phyloP scores from a whole-genome alignment of 2,113 vertebrate genomes.

The Cephalopterus ornatus region DNA sequence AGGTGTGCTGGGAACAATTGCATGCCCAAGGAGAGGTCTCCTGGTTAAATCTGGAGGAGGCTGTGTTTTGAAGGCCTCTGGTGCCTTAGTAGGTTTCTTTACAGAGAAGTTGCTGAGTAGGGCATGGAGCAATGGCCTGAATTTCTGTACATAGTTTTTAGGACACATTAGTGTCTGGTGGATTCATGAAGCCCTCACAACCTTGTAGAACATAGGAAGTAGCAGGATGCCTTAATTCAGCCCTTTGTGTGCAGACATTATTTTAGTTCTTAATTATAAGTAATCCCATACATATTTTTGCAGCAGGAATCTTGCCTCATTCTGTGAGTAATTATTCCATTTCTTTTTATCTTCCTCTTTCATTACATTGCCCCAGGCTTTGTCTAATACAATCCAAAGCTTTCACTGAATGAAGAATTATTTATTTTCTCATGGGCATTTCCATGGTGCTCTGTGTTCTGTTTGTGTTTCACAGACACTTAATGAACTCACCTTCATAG shows the following conservation, averaged over 20 bases:
- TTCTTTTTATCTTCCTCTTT: slow-evolving; percentile 67
- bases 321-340: slow-evolving; percentile 64
- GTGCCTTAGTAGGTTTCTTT: not conserved
- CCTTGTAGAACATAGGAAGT: not conserved
- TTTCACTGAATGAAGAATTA: slow-evolving; percentile 61
- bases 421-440: slow-evolving; percentile 65
- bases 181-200: not conserved
- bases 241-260: slow-evolving; percentile 36
- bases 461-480: slow-evolving; percentile 42
- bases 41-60: not conserved
- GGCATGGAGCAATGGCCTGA: not conserved
- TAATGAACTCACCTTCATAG: not conserved
- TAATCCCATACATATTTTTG: slow-evolving; percentile 61
- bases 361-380: slow-evolving; percentile 62
- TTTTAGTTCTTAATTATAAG: slow-evolving; percentile 50
- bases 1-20: not conserved
- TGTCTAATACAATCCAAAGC: slow-evolving; percentile 65
- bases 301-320: slow-evolving; percentile 52
- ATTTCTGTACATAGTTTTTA: not conserved
- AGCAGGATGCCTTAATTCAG: not conserved
- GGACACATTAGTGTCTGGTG: not conserved
- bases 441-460: slow-evolving; percentile 28
- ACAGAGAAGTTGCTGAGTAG: not conserved
- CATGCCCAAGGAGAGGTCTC: not conserved
- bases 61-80: not conserved